phyloP scores from a whole-genome alignment of 2,888 invertebrate genomes.

The Plagodis pulveraria region DNA sequence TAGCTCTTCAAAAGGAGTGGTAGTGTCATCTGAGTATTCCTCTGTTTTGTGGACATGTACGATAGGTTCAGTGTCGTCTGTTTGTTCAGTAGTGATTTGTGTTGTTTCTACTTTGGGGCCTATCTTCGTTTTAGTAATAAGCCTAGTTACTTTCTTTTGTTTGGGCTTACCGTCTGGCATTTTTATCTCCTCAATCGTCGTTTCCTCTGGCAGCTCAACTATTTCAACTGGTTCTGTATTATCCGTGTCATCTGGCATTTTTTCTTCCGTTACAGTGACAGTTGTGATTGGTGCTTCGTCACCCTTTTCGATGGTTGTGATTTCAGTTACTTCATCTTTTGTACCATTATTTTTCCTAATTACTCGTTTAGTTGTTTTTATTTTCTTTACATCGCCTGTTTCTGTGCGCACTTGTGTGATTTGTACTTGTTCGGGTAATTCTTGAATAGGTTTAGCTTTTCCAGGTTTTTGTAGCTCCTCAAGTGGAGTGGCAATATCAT shows the following conservation, averaged over 20 bases:
- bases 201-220: conserved; percentile 53
- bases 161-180: conserved; percentile 48
- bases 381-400: conserved; percentile 45
- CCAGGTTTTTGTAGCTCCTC: conserved; percentile 23
- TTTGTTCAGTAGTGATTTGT: conserved; percentile 50
- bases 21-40: conserved; percentile 9
- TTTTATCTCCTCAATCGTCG: conserved; percentile 36
- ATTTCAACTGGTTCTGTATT: conserved; percentile 45
- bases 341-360: conserved; percentile 70
- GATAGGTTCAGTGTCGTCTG: conserved; percentile 40
- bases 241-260: conserved; percentile 41
- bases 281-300: conserved; percentile 47
- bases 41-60: conserved; percentile 31
- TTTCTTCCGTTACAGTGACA: conserved; percentile 37
- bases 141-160: conserved; percentile 58
- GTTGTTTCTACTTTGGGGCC: conserved; percentile 49
- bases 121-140: conserved; percentile 65
- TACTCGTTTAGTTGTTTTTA: conserved; percentile 65
- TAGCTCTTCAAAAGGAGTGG: no score
- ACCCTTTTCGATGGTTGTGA: conserved; percentile 52
- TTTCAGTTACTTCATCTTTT: conserved; percentile 52
- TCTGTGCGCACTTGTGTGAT: conserved; percentile 64
- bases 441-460: conserved; percentile 48
- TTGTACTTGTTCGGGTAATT: conserved; percentile 53
- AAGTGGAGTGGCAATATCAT: conserved; percentile 36